Evolutionary conservation across 2,113 vertebrate species (phyloP), one percentile per base, ranked within the genome.

Genomic region (Pagrus major): DNA sequence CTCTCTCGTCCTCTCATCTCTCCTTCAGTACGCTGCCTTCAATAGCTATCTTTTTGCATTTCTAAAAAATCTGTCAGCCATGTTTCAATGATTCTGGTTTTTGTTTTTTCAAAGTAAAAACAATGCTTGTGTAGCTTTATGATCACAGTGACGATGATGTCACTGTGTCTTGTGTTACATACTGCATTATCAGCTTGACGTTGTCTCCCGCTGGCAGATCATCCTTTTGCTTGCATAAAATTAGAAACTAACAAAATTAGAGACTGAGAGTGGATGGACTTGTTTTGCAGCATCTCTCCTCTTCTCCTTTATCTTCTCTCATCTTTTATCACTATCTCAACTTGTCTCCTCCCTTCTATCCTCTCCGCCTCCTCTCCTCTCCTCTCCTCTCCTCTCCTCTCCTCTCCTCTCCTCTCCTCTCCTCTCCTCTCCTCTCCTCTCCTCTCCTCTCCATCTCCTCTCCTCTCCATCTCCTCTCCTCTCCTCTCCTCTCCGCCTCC

Each of bases 1-100:
- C 35, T 65, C 44, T 59, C n/a, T 70, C 76, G 41, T 61, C 18
- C 39, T 60, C n/a, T 31, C 9, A 49, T 58, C 37, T 66, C 66
- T 47, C 42, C 33, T 20, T 69, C 58, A 51, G 12, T 15, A 1
- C 35, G 51, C 46, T 37, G 25, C 20, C 35, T 80, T 59, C 35
- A 66, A n/a, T 46, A 9, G 8, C 11, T 39, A 27, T 15, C n/a
- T 51, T 33, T 73, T 25, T 64, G 33, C 18, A 25, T 58, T 39
- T 49, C 14, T 64, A n/a, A 58, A n/a, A 58, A 58, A 52, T 68
- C 14, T 52, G 25, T 33, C 39, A 39, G 37, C 60, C 9, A 18
- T 31, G 7, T 14, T 39, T 54, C 20, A 12, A 47, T 5, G 51
- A 39, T 59, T 23, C 39, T 25, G 29, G 35, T 21, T 49, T 35